Evolutionary conservation across 2,888 invertebrate genomes (phyloP), one percentile per base, ranked within the genome.

Genomic region (Megalurothrips usitatus): DNA sequence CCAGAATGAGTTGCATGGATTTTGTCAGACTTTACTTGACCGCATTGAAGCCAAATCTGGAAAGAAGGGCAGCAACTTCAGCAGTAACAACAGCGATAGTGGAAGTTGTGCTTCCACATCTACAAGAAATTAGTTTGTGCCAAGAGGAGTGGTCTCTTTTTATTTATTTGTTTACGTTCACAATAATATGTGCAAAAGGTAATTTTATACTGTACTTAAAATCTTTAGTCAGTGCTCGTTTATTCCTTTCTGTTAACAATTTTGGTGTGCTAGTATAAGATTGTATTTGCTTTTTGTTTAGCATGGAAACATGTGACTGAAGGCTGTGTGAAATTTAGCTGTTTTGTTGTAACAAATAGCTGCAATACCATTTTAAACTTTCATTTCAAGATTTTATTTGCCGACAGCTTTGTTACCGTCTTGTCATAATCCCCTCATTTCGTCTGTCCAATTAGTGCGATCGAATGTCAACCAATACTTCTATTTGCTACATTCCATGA

Each of bases 11-110:
- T 85, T 89, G 83, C 86, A 88, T 82, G 88, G 88, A 82, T 85
- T 89, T 83, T 86, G 89, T 83, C 87, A 87, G 78, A 89, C 89
- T 85, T 83, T 89, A 82, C 86, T 88, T 83, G 87, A 87, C 78
- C 86, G 87, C 84, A 89, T 89, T 82, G 88, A 88, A 86, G 85
- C 87, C 83, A 89, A 89, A 87, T 87, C 87, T 83, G 87, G 87
- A 84, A 89, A 88, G 85, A 87, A 86, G 82, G 68, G 68, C 4
- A 75, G 23, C 68, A 75, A 75, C 26, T 9, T 26, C 68, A 75
- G 68, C 68, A 26, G 68, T 26, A 75, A 26, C 26, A 75, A 26
- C 12, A 75, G 68, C 26, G 68, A 75, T 26, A 75, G 68, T 75
- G 68, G 26, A 75, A 75, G 68, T 26, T 75, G 23, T 26, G 68